phyloP scores from a whole-genome alignment of 2,888 invertebrate species.

The Phaonia tiefii region DNA sequence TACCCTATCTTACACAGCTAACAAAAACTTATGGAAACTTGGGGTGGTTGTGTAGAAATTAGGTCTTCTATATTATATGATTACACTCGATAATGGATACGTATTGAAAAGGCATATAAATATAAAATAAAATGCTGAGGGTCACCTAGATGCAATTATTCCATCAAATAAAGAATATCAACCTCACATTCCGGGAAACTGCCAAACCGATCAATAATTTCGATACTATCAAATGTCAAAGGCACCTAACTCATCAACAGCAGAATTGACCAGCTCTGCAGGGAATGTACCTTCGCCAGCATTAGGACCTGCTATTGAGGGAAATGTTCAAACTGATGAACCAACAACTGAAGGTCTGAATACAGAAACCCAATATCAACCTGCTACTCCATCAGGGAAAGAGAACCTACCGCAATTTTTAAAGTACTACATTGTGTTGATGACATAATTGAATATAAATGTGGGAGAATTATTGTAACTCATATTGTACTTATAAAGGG shows the following conservation, averaged over 20 bases:
- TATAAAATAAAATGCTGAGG: neutral
- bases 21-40: constrained; percentile 36
- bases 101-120: constrained; percentile 37
- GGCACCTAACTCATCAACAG: neutral
- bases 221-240: too few species aligned
- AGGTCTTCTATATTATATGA: constrained; percentile 32
- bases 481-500: too few species aligned
- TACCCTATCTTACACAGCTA: constrained; percentile 34
- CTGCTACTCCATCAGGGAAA: neutral
- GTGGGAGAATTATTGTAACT: too few species aligned
- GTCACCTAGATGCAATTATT: neutral
- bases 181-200: neutral
- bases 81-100: too few species aligned
- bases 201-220: too few species aligned
- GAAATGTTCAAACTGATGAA: neutral
- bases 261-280: neutral
- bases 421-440: neutral
- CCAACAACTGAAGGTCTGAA: neutral
- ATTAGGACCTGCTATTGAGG: neutral
- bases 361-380: neutral
- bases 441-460: neutral
- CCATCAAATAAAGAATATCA: neutral
- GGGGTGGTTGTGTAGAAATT: constrained; percentile 33
- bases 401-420: neutral
- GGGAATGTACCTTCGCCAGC: neutral